These are phyloP conservation scores for western clawed frog (Xenopus tropicalis) DNA, from an alignment of 2,113 vertebrate species.

Conservation along the genomic window UCB_Xtro_10.0 CM004449.2:63013001-63013500, in stretches of 20 bases:
- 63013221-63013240: neutral
- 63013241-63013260: neutral
- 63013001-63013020: accelerated
- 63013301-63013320: no score
- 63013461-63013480: no score
- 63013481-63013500: no score
- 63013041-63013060: neutral
- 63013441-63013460: no score
- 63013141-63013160: neutral
- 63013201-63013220: neutral
- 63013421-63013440: no score
- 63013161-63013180: neutral
- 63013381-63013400: no score
- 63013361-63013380: no score
- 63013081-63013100: neutral
- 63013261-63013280: neutral
- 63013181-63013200: neutral
- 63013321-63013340: no score
- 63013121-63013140: neutral
- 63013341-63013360: no score
- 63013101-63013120: neutral
- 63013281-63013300: no score
- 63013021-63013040: neutral
- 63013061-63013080: neutral
- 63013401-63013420: no score